A percentile compares a stretch with the other conserved stretches of the same genome.
Conservation (phyloP, 1,140 invertebrate species). For the Globodera rostochiensis region DNA sequence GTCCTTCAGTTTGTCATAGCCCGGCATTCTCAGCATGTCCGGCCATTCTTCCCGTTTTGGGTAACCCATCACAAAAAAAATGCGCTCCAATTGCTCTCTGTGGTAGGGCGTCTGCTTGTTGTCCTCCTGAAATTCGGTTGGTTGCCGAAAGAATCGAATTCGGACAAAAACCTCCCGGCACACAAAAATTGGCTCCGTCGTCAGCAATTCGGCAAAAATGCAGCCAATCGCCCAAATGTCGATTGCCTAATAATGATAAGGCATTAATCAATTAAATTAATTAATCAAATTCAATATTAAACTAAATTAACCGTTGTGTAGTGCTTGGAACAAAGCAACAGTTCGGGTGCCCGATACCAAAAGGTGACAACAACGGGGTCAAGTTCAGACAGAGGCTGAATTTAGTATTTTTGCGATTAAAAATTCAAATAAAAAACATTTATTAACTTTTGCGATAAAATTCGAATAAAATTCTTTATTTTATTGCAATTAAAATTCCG, state of each 20-base stretch:
- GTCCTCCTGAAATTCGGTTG: constrained; percentile 25
- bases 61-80: constrained; percentile 99
- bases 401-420: background rate
- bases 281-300: constrained; percentile 15
- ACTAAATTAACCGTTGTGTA: constrained; percentile 75
- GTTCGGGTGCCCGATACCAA: constrained; percentile 97
- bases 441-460: constrained; percentile 3
- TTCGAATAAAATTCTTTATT: no score
- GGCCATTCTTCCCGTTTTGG: constrained; percentile 97
- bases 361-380: constrained; percentile 99
- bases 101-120: constrained; percentile 79
- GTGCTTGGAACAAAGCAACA: constrained; percentile 91
- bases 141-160: background rate
- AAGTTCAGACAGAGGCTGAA: constrained; percentile 83
- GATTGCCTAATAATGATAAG: constrained; percentile 45
- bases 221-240: constrained; percentile 99
- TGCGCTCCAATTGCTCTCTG: constrained; percentile 97
- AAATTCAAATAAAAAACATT: no score
- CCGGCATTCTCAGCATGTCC: constrained; percentile 99
- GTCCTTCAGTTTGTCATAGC: constrained; percentile 90
- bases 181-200: constrained; percentile 98
- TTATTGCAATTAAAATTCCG: no score
- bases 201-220: constrained; percentile 95
- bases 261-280: no score
- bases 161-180: constrained; percentile 80